Base-by-base conservation (phyloP, 2,113 vertebrate genomes). In the Hemichromis elongatus region DNA sequence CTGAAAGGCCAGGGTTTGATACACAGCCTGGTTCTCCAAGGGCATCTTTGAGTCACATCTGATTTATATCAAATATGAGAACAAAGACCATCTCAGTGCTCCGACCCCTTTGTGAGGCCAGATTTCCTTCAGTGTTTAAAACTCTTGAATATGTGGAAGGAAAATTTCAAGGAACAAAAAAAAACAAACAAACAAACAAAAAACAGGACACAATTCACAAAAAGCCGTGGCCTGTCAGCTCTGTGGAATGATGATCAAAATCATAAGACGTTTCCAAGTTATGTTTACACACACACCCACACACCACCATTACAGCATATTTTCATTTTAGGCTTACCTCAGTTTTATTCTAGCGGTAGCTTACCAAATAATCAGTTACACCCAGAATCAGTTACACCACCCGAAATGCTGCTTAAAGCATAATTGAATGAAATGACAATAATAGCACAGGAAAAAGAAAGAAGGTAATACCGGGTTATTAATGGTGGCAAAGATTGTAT, bases 1-100 rank as follows among this genome's bases (percentile, higher is more conserved):
- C 91, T 88, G 90, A 92, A 82, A 91, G 86, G 59, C 66, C 50
- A 4, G 90, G 84, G 82, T 84, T 86, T 61, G 75, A 70, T 86
- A 40, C 81, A 83, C 45, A 73, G 73, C 80, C 86, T 70, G 47
- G 61, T 79, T 81, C 16, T 63, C 47, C 81, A 45, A 82, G 77
- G 78, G 53, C 50, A 77, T 33, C n/a, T 42, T 10, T 8, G 50
- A 52, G 42, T 81, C 56, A 19, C 33, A 28, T 30, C 42, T 28
- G 68, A 73, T 73, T 11, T 28, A 47, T 28, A 70, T 47, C 10
- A 11, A 30, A 24, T 59, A 21, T 3, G 10, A 59, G 18, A 14
- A 12, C 6, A 6, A 57, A 14, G 19, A 47, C 5, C 3, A 77
- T 37, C 24, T 70, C 40, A 9, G 57, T 21, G 56, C 26, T 70